phyloP scores from a whole-genome alignment of 2,113 vertebrate species.

The Microtus ochrogaster region DNA sequence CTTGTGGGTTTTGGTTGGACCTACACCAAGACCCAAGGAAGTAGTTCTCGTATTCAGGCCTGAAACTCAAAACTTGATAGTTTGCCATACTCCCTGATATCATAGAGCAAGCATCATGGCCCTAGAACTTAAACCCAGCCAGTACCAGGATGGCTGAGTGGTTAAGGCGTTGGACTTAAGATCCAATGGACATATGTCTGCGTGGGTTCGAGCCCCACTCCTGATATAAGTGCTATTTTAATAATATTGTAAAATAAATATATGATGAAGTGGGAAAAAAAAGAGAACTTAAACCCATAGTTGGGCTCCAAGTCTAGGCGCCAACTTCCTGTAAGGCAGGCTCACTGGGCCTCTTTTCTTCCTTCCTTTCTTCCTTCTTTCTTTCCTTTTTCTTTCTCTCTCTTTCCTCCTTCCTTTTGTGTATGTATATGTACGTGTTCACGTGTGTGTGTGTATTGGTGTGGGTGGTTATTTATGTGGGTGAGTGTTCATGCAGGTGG shows the following conservation, averaged over 20 bases:
- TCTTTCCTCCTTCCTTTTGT: neutral
- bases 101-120: neutral
- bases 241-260: too few relatives aligned
- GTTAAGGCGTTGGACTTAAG: slow-evolving; percentile 99
- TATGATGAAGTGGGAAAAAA: too few relatives aligned
- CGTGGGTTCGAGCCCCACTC: slow-evolving; percentile 99
- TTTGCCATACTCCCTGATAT: neutral
- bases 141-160: slow-evolving; percentile 98
- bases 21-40: neutral
- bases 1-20: neutral
- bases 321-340: neutral
- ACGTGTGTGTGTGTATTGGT: neutral
- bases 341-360: neutral
- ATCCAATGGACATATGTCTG: slow-evolving; percentile 98
- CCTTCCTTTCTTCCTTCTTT: neutral
- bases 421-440: neutral
- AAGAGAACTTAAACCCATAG: neutral
- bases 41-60: neutral
- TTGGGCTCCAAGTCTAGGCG: neutral
- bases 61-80: neutral
- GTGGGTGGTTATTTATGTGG: neutral
- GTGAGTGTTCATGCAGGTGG: neutral
- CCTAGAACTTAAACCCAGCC: slow-evolving; percentile 4
- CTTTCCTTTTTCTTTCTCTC: neutral
- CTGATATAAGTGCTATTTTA: slow-evolving; percentile 87